Conservation (phyloP, 2,797 vertebrate species). For the Bryconaethiops microstoma region DNA sequence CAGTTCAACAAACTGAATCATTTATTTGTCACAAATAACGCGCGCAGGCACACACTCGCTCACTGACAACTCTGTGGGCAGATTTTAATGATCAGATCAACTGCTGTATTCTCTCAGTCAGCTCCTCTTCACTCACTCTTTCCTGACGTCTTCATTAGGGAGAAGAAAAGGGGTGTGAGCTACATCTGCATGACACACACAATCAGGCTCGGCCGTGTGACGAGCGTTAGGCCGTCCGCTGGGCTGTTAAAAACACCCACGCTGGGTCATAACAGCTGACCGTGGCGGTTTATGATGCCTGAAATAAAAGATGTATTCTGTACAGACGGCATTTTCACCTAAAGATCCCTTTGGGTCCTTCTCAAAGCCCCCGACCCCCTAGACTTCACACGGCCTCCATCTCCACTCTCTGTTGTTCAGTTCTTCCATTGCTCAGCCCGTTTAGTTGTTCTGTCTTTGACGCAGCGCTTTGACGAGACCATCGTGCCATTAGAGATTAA, state of each 20-base stretch:
- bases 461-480: too few relatives aligned
- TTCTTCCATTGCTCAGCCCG: not conserved
- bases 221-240: not conserved
- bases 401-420: not conserved
- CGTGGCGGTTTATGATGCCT: not conserved
- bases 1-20: not conserved
- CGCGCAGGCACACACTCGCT: too few relatives aligned
- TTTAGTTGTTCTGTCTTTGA: not conserved
- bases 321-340: conserved; percentile 2
- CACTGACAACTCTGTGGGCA: not conserved
- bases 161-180: not conserved
- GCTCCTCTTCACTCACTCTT: not conserved
- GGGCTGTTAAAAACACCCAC: conserved; percentile 9
- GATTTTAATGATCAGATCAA: not conserved
- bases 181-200: not conserved
- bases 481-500: not conserved
- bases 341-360: not conserved
- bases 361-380: not conserved
- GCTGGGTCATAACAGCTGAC: not conserved
- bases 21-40: not conserved
- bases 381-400: not conserved
- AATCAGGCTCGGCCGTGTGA: not conserved
- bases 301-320: conserved; percentile 1
- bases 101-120: not conserved
- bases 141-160: not conserved